phyloP scores from a whole-genome alignment of 2,113 vertebrate genomes.

The Notiomystis cincta region DNA sequence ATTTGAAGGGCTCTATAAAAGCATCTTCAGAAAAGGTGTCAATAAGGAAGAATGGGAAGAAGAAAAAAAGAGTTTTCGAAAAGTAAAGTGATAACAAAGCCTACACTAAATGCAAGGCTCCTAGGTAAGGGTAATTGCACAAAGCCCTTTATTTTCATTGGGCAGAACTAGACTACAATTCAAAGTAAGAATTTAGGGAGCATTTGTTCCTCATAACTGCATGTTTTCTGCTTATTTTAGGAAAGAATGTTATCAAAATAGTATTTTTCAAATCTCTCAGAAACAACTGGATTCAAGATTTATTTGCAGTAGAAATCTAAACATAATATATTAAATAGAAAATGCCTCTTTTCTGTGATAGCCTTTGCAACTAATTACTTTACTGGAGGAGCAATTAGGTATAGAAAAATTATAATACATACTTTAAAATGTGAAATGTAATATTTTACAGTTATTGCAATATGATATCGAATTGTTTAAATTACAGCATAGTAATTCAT shows the following conservation, averaged over 20 bases:
- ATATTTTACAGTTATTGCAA: slow-evolving; percentile 3
- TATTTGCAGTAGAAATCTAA: not conserved
- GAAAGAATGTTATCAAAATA: not conserved
- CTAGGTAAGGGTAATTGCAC: not conserved
- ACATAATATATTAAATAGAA: not conserved
- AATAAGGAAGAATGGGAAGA: not conserved
- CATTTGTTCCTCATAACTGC: not conserved
- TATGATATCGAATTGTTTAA: slow-evolving; percentile 30
- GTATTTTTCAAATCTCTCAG: not conserved
- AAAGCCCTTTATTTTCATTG: not conserved
- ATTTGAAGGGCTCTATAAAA: slow-evolving; percentile 52
- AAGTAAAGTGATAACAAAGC: not conserved
- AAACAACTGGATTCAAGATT: not conserved
- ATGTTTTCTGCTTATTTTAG: not conserved
- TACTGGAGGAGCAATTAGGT: not conserved
- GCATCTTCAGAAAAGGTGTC: not conserved
- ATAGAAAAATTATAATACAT: not conserved
- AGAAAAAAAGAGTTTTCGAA: slow-evolving; percentile 16
- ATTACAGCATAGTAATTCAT: slow-evolving; percentile 50
- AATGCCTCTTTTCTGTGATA: not conserved
- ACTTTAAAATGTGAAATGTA: not conserved
- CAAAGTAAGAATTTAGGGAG: not conserved
- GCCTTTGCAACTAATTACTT: not conserved
- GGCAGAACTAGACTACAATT: not conserved
- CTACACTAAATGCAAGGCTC: not conserved